Evolutionary conservation across 2,113 vertebrate species (phyloP).

Genomic region (Diadophis punctatus): DNA sequence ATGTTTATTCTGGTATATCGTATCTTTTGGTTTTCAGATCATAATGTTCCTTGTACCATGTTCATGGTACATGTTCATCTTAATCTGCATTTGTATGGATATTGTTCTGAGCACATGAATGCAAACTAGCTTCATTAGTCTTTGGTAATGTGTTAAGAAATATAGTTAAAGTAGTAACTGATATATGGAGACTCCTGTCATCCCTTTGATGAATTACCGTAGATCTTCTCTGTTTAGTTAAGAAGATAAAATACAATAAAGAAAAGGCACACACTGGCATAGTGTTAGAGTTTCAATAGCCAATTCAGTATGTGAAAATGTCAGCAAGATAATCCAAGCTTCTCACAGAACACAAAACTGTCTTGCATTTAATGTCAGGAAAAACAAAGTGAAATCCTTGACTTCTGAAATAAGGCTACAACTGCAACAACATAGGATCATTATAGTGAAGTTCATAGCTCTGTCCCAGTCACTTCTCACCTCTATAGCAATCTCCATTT

Average conservation of each 20-base stretch:
- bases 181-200: slow-evolving; percentile 38
- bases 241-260: slow-evolving; percentile 25
- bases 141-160: slow-evolving; percentile 55
- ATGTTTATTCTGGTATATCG: slow-evolving; percentile 51
- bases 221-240: slow-evolving; percentile 38
- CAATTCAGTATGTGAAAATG: slow-evolving; percentile 47
- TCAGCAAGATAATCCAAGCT: slow-evolving; percentile 47
- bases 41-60: slow-evolving; percentile 15
- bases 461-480: slow-evolving; percentile 59
- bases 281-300: slow-evolving; percentile 55
- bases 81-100: slow-evolving; percentile 52
- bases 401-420: slow-evolving; percentile 48
- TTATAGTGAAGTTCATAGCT: slow-evolving; percentile 48
- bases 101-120: slow-evolving; percentile 53
- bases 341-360: slow-evolving; percentile 51
- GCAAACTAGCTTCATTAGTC: slow-evolving; percentile 58
- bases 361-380: slow-evolving; percentile 55
- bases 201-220: slow-evolving; percentile 45
- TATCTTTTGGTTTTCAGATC: slow-evolving; percentile 48
- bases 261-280: slow-evolving; percentile 48
- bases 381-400: slow-evolving; percentile 46
- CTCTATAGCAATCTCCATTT: slow-evolving; percentile 55
- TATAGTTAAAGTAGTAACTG: slow-evolving; percentile 47
- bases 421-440: slow-evolving; percentile 35
- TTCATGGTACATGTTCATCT: too few species aligned